Evolutionary conservation across 2,888 invertebrate genomes (phyloP), one percentile per base, ranked within the genome.

Genomic region (Beris morrisii): DNA sequence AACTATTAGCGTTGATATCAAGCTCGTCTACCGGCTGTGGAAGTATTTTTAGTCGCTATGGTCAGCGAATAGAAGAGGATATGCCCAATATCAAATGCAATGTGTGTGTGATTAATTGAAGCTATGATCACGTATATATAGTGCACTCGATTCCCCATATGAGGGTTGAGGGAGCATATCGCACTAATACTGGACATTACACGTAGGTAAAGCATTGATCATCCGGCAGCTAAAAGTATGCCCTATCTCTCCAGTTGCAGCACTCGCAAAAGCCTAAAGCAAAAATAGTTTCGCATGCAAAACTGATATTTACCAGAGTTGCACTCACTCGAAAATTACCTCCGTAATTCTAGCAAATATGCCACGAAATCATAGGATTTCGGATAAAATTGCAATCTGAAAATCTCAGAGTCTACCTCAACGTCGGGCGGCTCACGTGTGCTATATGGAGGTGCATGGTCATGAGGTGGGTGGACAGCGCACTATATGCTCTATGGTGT

Each of bases 1-100:
- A 65, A 53, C 65, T 57, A 65, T 65, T 65, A 65, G 65, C 48
- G n/a, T 38, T 55, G 56, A 65, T 56, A 45, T 50, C 48, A 38
- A 48, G 38, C 43, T 28, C 22, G 22, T 22, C 22, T 22, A 53
- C 22, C 22, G 22, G 53, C 12, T 28, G 22, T 22, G 12, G 38
- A 38, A 38, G 38, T 38, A n/a, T n/a, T 15, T 61, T 61, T 45
- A 52, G 52, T 7, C 43, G 22, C 32, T 61, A 32, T 13, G 38
- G 38, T 50, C 61, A 31, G 43, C 38, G 38, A 64, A 64, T 44
- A 48, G 45, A 48, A 65, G 65, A 65, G 65, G 65, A 65, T 65
- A 65, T 65, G 65, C 65, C 65, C 52, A 65, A 65, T 65, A 65
- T 65, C 65, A 56, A 65, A 65, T 54, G 65, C 54, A 56, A 56